Evolutionary conservation across 2,113 vertebrate genomes (phyloP).

Genomic region (Ptilonorhynchus violaceus): DNA sequence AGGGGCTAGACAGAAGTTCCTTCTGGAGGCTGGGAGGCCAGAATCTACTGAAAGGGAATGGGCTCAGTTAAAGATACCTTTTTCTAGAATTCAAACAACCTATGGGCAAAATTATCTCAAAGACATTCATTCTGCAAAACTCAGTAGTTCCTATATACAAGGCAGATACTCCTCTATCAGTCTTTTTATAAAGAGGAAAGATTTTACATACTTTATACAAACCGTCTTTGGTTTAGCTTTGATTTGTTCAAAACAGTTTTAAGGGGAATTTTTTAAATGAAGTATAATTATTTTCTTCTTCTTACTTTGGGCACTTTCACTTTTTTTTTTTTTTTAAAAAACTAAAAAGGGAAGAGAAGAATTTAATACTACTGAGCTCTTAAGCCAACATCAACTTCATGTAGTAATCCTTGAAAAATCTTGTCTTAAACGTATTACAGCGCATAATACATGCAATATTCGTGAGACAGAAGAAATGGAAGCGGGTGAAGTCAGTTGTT

Average conservation of each 20-base stretch:
- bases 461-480: neutral
- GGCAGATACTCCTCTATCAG: neutral
- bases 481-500: neutral
- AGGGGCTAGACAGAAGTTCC: neutral
- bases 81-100: neutral
- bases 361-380: neutral
- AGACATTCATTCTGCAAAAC: neutral
- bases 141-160: neutral
- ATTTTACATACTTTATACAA: neutral
- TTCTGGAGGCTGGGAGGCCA: neutral
- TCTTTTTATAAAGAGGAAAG: neutral
- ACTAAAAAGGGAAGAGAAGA: neutral
- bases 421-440: neutral
- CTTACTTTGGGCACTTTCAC: neutral
- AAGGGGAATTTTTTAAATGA: neutral
- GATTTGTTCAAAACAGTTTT: neutral
- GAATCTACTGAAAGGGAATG: neutral
- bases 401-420: neutral
- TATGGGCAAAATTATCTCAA: neutral
- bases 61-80: neutral
- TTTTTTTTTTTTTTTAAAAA: neutral
- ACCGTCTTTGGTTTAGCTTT: neutral
- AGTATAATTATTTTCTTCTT: neutral
- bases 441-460: neutral
- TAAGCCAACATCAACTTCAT: conserved; percentile 5